Conservation (phyloP, 1,140 invertebrate species). For the Drosophila triauraria region DNA sequence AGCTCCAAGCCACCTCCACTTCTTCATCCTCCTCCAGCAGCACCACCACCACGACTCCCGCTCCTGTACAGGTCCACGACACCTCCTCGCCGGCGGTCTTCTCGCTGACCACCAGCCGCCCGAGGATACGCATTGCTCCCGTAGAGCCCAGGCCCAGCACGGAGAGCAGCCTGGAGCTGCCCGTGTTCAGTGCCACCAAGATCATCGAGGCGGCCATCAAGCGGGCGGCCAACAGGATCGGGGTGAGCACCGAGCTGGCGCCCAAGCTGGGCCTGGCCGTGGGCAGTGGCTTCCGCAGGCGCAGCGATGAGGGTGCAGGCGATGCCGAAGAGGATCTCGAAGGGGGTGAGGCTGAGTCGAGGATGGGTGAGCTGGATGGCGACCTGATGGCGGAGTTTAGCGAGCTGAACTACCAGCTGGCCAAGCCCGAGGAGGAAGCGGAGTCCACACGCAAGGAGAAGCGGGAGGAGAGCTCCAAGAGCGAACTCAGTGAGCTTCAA, state of each 20-base stretch:
- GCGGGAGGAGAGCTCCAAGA: slow-evolving; percentile 11
- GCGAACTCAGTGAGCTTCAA: slow-evolving; percentile 69
- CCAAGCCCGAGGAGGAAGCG: slow-evolving; percentile 53
- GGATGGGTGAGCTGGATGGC: slow-evolving; percentile 60
- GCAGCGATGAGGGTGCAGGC: slow-evolving; percentile 53
- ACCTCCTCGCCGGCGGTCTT: slow-evolving; percentile 77
- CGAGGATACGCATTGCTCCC: slow-evolving; percentile 29
- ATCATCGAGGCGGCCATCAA: slow-evolving; percentile 82
- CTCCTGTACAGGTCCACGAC: slow-evolving; percentile 48
- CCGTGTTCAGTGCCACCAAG: slow-evolving; percentile 79
- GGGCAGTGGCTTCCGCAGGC: slow-evolving; percentile 63
- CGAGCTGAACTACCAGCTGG: slow-evolving; percentile 78
- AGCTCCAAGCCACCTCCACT: slow-evolving; percentile 52
- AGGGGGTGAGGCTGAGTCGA: not conserved
- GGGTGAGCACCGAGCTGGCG: slow-evolving; percentile 69
- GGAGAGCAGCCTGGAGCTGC: slow-evolving; percentile 71
- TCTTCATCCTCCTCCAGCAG: slow-evolving; percentile 12
- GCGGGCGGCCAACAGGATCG: slow-evolving; percentile 75
- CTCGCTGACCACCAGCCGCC: slow-evolving; percentile 72
- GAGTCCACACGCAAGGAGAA: slow-evolving; percentile 6
- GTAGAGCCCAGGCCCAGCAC: slow-evolving; percentile 45
- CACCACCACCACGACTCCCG: slow-evolving; percentile 14
- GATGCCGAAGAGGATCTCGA: slow-evolving; percentile 14
- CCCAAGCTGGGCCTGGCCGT: slow-evolving; percentile 29
- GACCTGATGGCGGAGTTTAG: slow-evolving; percentile 81